Evolutionary conservation across 1,140 invertebrate genomes (phyloP), one percentile per base, ranked within the genome.

Genomic region (Tetramorium simillimum): DNA sequence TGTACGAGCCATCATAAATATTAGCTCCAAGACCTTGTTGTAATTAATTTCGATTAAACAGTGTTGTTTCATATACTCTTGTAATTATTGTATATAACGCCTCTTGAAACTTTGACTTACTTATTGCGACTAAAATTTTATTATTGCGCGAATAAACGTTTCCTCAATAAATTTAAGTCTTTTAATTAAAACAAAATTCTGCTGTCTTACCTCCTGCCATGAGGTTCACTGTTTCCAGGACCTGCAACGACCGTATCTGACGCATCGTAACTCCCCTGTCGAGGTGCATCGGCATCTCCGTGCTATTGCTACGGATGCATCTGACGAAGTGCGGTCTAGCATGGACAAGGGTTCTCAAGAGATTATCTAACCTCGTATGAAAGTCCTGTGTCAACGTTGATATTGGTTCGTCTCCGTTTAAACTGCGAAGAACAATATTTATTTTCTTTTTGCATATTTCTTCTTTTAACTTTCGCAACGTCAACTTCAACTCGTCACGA

Each of bases 331-430:
- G 98, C 12, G 98, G 98, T 86, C 98, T 96, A 21, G 98, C 98
- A 95, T 99, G 98, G 53, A 99, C 98, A 86, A 99, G 94, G 40
- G 98, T 99, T 86, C 98, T 96, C 88, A 99, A 95, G 87, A 99
- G 95, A 95, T 99, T 99, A 94, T 99, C 98, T 67, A 99, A 95
- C 56, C 98, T 96, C 58, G 98, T 99, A 94, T 99, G 98, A 92
- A 99, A 99, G 95, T 99, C 99, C 96, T 99, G 98, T 49, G 98
- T 99, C 56, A 99, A 96, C 10, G 98, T 99, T 16, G 98, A 98
- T 49, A 98, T 97, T 7, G 98, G 97, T 94, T 98, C 98, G 94
- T 98, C 97, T 1, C 97, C 98, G 95, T 98, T 98, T 85, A 98
- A 96, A 86, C 97, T 97, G 86, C 33, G 51, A 67, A 51, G 21